Evolutionary conservation across 1,140 invertebrate species (phyloP).

Genomic region (Fopius arisanus): DNA sequence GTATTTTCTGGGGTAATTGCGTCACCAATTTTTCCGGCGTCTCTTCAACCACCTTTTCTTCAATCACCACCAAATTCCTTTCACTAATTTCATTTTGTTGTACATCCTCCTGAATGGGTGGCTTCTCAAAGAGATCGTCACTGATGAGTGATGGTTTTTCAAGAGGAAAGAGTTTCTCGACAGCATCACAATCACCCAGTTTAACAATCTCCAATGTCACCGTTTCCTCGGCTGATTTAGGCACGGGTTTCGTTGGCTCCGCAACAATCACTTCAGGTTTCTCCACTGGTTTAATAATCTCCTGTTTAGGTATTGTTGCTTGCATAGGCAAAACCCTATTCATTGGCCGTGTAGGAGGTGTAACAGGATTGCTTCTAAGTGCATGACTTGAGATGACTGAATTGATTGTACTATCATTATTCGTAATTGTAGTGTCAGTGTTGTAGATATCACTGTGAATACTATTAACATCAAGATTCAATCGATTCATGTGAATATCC

Average conservation of each 20-base stretch:
- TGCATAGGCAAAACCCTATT: conserved; percentile 80
- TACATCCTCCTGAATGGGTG: background rate
- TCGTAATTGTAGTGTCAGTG: conserved; percentile 34
- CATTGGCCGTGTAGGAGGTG: conserved; percentile 69
- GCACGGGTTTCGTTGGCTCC: conserved; percentile 45
- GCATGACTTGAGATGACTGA: conserved; percentile 1
- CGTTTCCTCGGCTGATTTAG: background rate
- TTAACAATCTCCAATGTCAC: background rate
- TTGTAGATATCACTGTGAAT: conserved; percentile 33
- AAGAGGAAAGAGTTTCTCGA: background rate
- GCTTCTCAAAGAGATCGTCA: background rate
- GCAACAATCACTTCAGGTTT: conserved; percentile 52
- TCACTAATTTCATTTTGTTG: background rate
- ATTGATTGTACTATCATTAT: conserved; percentile 29
- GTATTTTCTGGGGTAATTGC: conserved; percentile 15
- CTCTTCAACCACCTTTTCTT: conserved; percentile 1
- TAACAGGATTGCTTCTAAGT: conserved; percentile 39
- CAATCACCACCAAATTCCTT: background rate
- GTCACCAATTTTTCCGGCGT: conserved; percentile 15
- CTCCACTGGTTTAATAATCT: conserved; percentile 42
- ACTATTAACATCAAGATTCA: conserved; percentile 44
- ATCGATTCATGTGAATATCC: conserved; percentile 40
- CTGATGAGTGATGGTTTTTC: background rate
- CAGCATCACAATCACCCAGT: background rate
- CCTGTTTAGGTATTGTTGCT: conserved; percentile 56